A percentile compares a stretch with the other conserved stretches of the same genome.
Evolutionary conservation across 2,888 invertebrate genomes (phyloP).

Genomic region (Atherix ibis): DNA sequence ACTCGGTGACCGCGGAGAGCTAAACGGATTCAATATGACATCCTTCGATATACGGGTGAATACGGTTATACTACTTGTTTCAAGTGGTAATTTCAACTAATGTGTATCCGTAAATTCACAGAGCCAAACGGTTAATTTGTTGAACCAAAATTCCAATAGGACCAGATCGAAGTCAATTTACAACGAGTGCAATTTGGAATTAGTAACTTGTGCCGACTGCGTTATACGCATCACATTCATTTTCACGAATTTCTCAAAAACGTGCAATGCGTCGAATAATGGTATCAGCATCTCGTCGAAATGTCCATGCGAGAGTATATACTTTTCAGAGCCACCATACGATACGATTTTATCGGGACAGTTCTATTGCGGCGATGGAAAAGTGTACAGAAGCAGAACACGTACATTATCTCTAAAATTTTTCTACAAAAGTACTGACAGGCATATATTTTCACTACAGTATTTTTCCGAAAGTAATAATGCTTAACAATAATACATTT

Average conservation of each 20-base stretch:
- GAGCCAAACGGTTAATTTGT: no score
- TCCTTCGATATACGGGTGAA: conserved; percentile 28
- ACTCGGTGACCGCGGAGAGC: conserved; percentile 30
- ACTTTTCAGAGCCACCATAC: conserved; percentile 48
- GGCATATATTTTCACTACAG: conserved; percentile 45
- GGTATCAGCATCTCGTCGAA: conserved; percentile 20
- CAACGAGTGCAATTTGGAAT: conserved; percentile 44
- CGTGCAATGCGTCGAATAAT: conserved; percentile 20
- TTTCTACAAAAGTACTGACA: conserved; percentile 40
- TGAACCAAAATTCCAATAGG: no score
- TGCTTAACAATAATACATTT: no score
- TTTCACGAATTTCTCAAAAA: conserved; percentile 27
- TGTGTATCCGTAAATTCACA: no score
- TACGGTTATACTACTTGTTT: no score
- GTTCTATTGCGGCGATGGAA: conserved; percentile 41
- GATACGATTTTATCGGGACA: conserved; percentile 41
- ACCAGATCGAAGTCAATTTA: no score
- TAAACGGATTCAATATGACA: conserved; percentile 29
- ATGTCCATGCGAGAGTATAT: conserved; percentile 44
- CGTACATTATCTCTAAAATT: conserved; percentile 42
- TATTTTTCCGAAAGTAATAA: conserved; percentile 46
- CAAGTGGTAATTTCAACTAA: no score
- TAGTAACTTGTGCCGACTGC: conserved; percentile 55
- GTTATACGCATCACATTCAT: conserved; percentile 34
- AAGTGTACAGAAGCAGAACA: conserved; percentile 42